Percentiles rank a stretch among this genome's conserved stretches.
phyloP scores from a whole-genome alignment of 1,140 invertebrate genomes.

The Pseudomyrmex flavicornis region DNA sequence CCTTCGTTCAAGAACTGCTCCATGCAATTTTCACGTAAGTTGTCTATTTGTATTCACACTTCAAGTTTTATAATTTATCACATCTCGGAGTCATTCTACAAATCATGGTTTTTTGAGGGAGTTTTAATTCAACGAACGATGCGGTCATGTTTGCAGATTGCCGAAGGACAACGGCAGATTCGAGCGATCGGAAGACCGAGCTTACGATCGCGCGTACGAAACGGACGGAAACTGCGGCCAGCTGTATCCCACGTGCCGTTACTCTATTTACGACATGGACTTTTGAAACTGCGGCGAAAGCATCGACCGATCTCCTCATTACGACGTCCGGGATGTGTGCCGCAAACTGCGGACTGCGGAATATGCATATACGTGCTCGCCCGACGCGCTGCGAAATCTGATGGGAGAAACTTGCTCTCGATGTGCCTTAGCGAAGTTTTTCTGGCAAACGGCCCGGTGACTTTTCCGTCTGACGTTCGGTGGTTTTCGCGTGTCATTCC shows the following conservation, averaged over 20 bases:
- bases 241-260: conserved; percentile 83
- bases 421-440: conserved; percentile 15
- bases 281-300: conserved; percentile 71
- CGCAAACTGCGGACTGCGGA: conserved; percentile 4
- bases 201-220: conserved; percentile 89
- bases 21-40: conserved; percentile 89
- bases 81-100: no score
- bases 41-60: no score
- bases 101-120: no score
- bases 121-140: no score
- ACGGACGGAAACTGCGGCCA: conserved; percentile 82
- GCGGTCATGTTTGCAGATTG: conserved; percentile 72
- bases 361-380: not conserved
- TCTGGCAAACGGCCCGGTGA: conserved; percentile 50
- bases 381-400: conserved; percentile 20
- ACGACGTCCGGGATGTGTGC: not conserved
- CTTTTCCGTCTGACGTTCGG: conserved; percentile 50
- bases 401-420: conserved; percentile 29
- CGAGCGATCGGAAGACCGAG: conserved; percentile 87
- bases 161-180: conserved; percentile 80
- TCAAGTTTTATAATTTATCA: not conserved
- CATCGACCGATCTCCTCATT: conserved; percentile 10
- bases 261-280: conserved; percentile 82
- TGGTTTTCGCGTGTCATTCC: not conserved
- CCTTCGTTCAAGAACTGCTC: conserved; percentile 90